These are phyloP conservation scores for Columba guinea DNA, from an alignment of 2,797 vertebrate species.

Conservation along the genomic window DNA sequence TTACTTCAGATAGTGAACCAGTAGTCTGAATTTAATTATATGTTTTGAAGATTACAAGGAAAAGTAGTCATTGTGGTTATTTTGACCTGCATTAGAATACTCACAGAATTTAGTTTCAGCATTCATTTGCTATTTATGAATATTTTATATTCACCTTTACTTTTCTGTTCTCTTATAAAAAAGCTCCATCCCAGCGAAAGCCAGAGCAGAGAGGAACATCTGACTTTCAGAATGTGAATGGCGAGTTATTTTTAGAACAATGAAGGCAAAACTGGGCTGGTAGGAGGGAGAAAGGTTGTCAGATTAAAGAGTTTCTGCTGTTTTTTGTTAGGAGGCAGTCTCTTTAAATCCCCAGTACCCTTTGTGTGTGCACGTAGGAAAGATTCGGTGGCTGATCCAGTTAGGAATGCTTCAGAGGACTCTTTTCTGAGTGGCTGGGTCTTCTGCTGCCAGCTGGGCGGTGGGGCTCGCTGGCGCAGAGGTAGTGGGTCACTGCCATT, in stretches of 20 bases:
- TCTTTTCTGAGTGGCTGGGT: neutral
- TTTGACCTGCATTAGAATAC: conserved; percentile 4
- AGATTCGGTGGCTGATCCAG: neutral
- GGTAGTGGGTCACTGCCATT: neutral
- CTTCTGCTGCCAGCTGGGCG: neutral
- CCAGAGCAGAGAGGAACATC: neutral
- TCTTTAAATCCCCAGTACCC: neutral
- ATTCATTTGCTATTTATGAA: conserved; percentile 12
- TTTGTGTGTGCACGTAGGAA: neutral
- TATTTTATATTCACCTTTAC: conserved; percentile 1
- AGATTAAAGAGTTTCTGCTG: neutral
- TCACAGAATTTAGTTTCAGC: neutral
- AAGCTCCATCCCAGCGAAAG: neutral
- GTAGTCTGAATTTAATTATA: conserved; percentile 30
- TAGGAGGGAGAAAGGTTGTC: neutral
- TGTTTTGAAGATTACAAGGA: neutral
- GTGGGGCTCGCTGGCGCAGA: neutral
- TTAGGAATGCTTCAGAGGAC: neutral
- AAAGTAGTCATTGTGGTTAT: neutral
- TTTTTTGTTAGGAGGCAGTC: neutral
- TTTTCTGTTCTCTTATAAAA: neutral
- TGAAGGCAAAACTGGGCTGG: neutral
- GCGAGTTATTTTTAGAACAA: conserved; percentile 36
- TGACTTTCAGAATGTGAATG: neutral
- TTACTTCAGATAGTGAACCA: neutral